Evolutionary conservation across 92 coral and sea anemone genomes (phyloP), one percentile per base, ranked within the genome.

Genomic region (Zoanthus sociatus): DNA sequence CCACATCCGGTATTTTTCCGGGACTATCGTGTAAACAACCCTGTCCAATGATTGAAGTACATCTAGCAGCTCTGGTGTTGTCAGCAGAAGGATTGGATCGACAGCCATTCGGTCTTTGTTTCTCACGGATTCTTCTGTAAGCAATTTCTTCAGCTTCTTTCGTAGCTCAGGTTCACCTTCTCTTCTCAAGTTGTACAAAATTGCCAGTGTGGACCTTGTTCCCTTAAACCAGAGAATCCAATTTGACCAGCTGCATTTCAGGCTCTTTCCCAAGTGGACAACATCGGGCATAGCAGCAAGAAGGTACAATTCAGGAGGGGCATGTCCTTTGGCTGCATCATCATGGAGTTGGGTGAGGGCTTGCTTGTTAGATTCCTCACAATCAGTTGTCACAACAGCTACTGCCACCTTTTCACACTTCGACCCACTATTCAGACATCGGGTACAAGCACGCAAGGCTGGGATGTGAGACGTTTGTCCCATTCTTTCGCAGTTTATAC

Each of bases 81-180:
- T 87, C 47, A 78, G 56, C 70, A 37, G 20, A 3, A 87, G 30
- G 9, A 87, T 13, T 37, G 31, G 6, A 5, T 76, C 42, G 51
- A 14, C 26, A 12, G 14, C 90, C 90, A 87, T 87, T 31, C 90
- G 45, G 44, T 78, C 86, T 33, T 87, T 87, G 48, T 87, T 78
- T 66, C 86, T 61, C 5, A 87, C 86, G 16, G 47, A 63, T 3
- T 78, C 90, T 12, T 6, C 18, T 5, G 71, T 77, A 14, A 70
- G 18, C 3, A 78, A 30, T 77, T 78, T 70, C 14, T 46, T 66
- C n/a, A 83, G 64, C 42, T 84, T 68, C 37, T 53, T 84, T 47
- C 88, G 14, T 44, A 84, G 31, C 0, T 50, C 77, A 33, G 71
- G 17, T 15, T 78, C 44, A 18, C 8, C 37, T 1, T n/a, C 67